phyloP scores from a whole-genome alignment of 2,113 vertebrate genomes.

The Equus quagga region DNA sequence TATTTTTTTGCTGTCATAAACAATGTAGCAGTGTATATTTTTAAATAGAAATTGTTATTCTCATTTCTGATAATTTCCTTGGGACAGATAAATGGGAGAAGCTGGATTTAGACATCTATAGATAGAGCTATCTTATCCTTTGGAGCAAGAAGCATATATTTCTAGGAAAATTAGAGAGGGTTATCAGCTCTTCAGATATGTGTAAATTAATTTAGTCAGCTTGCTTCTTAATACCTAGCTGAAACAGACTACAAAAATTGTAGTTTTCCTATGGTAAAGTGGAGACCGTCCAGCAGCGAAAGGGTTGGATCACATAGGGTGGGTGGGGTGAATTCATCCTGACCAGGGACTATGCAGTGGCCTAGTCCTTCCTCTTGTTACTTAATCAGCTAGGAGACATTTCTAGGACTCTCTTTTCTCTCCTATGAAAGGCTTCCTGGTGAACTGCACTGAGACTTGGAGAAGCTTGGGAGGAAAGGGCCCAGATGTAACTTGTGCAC shows the following conservation, averaged over 20 bases:
- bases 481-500: background rate
- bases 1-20: slow-evolving; percentile 53
- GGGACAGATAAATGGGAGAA: slow-evolving; percentile 43
- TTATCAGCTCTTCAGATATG: slow-evolving; percentile 21
- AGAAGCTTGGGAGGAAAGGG: background rate
- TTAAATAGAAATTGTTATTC: slow-evolving; percentile 42
- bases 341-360: background rate
- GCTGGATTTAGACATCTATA: background rate
- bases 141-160: background rate
- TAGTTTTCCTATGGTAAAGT: background rate
- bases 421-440: slow-evolving; percentile 15
- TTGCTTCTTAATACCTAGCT: slow-evolving; percentile 26
- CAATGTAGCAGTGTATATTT: slow-evolving; percentile 44
- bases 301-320: background rate
- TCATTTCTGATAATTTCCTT: slow-evolving; percentile 53
- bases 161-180: slow-evolving; percentile 16
- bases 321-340: background rate
- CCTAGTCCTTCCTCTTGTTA: slow-evolving; percentile 33
- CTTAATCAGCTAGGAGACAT: slow-evolving; percentile 4
- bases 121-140: slow-evolving; percentile 13
- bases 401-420: background rate
- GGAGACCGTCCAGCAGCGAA: background rate
- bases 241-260: slow-evolving; percentile 11
- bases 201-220: slow-evolving; percentile 35
- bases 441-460: background rate